phyloP scores from a whole-genome alignment of 2,888 invertebrate species.

The Drosophila trichaetosa region DNA sequence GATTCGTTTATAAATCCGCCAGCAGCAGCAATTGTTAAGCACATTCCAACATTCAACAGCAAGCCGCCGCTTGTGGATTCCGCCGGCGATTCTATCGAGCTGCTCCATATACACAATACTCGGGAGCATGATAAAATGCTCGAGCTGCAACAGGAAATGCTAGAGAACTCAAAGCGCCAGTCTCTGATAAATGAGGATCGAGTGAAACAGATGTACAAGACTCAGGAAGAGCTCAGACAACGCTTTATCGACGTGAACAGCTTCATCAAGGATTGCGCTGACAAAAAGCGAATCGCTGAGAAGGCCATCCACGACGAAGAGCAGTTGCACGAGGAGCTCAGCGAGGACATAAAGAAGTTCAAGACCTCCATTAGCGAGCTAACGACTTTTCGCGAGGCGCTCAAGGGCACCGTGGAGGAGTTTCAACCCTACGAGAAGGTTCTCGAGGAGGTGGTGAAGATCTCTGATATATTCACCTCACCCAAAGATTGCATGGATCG shows the following conservation, averaged over 20 bases:
- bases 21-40: not conserved
- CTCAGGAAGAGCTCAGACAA: conserved; percentile 77
- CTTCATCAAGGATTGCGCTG: conserved; percentile 83
- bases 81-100: conserved; percentile 82
- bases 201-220: conserved; percentile 75
- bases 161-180: conserved; percentile 77
- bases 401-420: conserved; percentile 80
- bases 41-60: conserved; percentile 45
- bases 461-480: conserved; percentile 79
- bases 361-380: conserved; percentile 70
- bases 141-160: conserved; percentile 79
- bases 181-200: conserved; percentile 71
- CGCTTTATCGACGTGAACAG: conserved; percentile 83
- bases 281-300: conserved; percentile 80
- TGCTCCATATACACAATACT: conserved; percentile 81
- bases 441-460: conserved; percentile 81
- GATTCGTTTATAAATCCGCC: not conserved
- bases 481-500: conserved; percentile 84
- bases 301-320: conserved; percentile 75
- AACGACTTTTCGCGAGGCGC: conserved; percentile 76
- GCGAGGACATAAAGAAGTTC: conserved; percentile 70
- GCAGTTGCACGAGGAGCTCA: conserved; percentile 68
- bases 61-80: conserved; percentile 83
- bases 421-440: conserved; percentile 83
- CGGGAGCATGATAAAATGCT: conserved; percentile 81